Evolutionary conservation across 2,888 invertebrate genomes (phyloP).

Genomic region (Parelbella ahira): DNA sequence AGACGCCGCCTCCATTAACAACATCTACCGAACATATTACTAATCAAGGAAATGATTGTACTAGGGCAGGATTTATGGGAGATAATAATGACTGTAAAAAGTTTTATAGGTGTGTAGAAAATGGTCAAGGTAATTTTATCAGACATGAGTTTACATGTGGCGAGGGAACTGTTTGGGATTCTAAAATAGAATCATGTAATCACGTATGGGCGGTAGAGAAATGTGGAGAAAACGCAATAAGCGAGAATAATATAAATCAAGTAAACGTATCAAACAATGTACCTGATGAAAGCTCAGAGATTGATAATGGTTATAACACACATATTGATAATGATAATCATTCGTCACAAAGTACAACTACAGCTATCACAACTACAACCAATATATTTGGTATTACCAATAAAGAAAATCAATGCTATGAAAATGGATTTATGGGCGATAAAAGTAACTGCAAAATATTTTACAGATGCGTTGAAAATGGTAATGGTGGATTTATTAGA

Average conservation of each 20-base stretch:
- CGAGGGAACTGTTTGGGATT: conserved; percentile 82
- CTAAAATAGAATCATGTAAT: conserved; percentile 77
- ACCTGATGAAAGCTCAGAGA: conserved; percentile 11
- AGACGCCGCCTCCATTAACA: background rate
- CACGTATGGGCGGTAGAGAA: conserved; percentile 71
- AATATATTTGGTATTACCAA: background rate
- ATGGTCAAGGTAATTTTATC: conserved; percentile 62
- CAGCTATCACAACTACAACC: background rate
- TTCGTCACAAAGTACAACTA: too few relatives aligned
- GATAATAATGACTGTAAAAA: conserved; percentile 79
- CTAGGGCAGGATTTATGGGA: conserved; percentile 75
- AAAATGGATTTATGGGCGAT: conserved; percentile 36
- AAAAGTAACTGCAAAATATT: conserved; percentile 34
- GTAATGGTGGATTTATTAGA: conserved; percentile 78
- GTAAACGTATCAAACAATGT: conserved; percentile 25
- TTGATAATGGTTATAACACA: conserved; percentile 28
- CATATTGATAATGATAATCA: conserved; percentile 26
- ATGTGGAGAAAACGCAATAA: conserved; percentile 29
- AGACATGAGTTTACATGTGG: conserved; percentile 81
- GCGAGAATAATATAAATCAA: conserved; percentile 23
- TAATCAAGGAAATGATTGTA: conserved; percentile 27
- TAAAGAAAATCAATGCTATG: conserved; percentile 30
- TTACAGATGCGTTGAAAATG: conserved; percentile 57
- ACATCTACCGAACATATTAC: conserved; percentile 24
- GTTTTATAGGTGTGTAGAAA: conserved; percentile 84